Base-by-base conservation (phyloP, 35 echinoderm and acorn worm genomes). In the Acanthaster planci region DNA sequence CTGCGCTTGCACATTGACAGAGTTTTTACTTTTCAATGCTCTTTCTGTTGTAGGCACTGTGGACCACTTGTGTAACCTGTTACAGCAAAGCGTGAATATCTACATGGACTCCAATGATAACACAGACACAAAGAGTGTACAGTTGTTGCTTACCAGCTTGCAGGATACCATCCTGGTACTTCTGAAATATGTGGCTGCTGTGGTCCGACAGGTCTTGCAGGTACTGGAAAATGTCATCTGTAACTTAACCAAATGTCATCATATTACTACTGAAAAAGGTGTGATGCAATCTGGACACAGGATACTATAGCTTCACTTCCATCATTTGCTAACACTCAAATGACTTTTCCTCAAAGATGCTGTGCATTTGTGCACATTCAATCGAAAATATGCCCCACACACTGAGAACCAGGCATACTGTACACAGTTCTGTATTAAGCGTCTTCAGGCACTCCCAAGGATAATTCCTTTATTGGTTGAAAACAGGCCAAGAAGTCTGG, bases 401-500 rank as follows among this genome's bases (percentile, higher is more conserved):
- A n/a, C n/a, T n/a, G n/a, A n/a, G n/a, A n/a, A n/a, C n/a, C n/a
- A n/a, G n/a, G n/a, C 42, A 47, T 4, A 47, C 12, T 47, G 12
- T 47, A 47, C 42, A 6, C 42, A 47, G 12, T 6, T 4, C 42
- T 12, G 42, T 6, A 6, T 4, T 47, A 6, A 6, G 42, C 42
- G 42, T 4, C 42, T 12, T 47, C 42, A 47, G 42, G 12, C 4
- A 47, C 4, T 12, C 12, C 12, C 12, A 47, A 47, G 12, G 22
- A 27, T 72, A 12, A 72, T 72, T 36, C 30, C 23, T 78, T 86
- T 52, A 12, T 52, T 60, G 44, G 55, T 78, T 52, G 53, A 58
- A 39, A 56, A 8, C 78, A 97, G 94, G 86, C 94, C 37, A 97
- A 92, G 51, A 92, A 97, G 51, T 59, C 84, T 76, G 90, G 90